Evolutionary conservation across 2,113 vertebrate species (phyloP), one percentile per base, ranked within the genome.

Genomic region (Porphyrio hochstetteri): DNA sequence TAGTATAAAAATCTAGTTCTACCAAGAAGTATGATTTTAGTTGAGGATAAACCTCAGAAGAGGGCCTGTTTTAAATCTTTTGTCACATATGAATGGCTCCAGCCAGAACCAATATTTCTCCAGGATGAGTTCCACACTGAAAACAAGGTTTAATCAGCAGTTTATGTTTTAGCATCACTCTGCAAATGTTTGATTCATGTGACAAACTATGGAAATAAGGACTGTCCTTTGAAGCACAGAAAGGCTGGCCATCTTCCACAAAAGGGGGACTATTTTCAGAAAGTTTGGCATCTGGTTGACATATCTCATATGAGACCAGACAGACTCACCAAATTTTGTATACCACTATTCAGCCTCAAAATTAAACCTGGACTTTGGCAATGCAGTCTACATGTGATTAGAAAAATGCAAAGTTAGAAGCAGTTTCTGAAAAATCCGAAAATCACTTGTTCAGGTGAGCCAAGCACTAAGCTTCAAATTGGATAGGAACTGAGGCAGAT

Each of bases 301-400:
- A 20, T 11, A 57, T 9, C 9, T 69, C 27, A 63, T 17, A 28
- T 7, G 53, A 68, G 36, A 35, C 31, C 6, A 64, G 63, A 50
- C 52, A 59, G 0, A 0, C 0, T 4, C 14, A n/a, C 12, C 3
- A 65, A 7, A 53, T 57, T 78, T 76, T 50, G 5, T 69, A 40
- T 64, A 56, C 31, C 16, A 56, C 56, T 86, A 46, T 60, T 64
- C 77, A 68, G 28, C 16, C 57, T 53, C 40, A 64, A 70, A 79
- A 79, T 35, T 35, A 71, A 75, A 85, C 29, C 40, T 29, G 35
- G 14, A 46, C 18, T 61, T 3, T 59, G 40, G 36, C 2, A 2
- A 74, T 38, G 31, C 7, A 60, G 25, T 40, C 57, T 55, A 40
- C 11, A 56, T 10, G 10, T 31, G 19, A 16, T 80, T 74, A 84